Conservation (phyloP, 2,113 vertebrate genomes). For the Madoqua kirkii region DNA sequence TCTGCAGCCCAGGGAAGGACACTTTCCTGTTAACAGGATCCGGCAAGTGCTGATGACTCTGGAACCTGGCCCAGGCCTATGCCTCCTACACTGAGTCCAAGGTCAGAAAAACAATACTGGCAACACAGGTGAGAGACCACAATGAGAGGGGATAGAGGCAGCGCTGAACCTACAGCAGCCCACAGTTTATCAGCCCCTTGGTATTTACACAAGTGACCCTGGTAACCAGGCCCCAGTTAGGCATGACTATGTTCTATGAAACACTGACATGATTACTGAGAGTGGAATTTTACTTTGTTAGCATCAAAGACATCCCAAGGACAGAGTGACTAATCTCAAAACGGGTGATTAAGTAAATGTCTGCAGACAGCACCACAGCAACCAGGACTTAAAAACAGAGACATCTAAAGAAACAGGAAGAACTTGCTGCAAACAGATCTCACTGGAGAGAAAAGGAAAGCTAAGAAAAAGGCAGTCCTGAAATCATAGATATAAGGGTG, state of each 20-base stretch:
- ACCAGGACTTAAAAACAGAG: not conserved
- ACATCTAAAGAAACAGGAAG: not conserved
- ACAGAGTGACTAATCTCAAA: not conserved
- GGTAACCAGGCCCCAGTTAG: not conserved
- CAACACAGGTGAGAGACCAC: not conserved
- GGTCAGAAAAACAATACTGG: not conserved
- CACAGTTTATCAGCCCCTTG: not conserved
- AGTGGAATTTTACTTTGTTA: not conserved
- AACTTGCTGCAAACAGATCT: constrained; percentile 13
- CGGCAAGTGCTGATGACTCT: not conserved
- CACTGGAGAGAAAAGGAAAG: not conserved
- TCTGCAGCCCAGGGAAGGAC: not conserved
- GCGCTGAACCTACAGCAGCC: not conserved
- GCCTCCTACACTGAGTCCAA: not conserved
- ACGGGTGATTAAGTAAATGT: not conserved
- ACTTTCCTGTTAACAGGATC: not conserved
- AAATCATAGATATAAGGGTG: not conserved
- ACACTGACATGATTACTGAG: not conserved
- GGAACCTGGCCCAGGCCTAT: not conserved
- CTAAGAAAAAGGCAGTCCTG: not conserved
- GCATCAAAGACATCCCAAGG: not conserved
- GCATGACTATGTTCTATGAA: not conserved
- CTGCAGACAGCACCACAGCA: not conserved
- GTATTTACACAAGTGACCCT: constrained; percentile 2
- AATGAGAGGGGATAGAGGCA: not conserved